Conservation (phyloP, 2,797 vertebrate species). For the Cottoperca gobio region DNA sequence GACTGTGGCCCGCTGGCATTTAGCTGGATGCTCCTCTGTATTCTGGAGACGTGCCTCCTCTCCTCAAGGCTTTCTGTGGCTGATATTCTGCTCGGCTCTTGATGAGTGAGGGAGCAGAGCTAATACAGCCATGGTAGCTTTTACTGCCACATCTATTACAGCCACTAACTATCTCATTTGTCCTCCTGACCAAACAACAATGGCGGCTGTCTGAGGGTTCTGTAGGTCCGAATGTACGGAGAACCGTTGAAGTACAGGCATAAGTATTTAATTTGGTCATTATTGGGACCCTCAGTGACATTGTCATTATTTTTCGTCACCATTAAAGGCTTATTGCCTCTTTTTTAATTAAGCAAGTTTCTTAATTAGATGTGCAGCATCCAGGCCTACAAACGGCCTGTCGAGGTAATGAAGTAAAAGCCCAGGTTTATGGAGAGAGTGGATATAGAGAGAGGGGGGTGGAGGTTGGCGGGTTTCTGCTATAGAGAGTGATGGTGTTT, state of each 20-base stretch:
- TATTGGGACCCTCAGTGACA: conserved; percentile 67
- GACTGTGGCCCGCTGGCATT: conserved; percentile 64
- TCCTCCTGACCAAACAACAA: conserved; percentile 70
- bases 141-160: conserved; percentile 73
- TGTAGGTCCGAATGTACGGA: not conserved
- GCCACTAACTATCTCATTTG: conserved; percentile 72
- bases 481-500: conserved; percentile 68
- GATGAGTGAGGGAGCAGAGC: conserved; percentile 65
- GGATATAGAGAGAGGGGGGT: conserved; percentile 34
- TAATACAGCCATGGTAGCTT: conserved; percentile 56
- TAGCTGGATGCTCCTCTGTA: conserved; percentile 68
- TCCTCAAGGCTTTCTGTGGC: conserved; percentile 65
- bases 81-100: conserved; percentile 55
- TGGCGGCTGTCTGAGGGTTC: conserved; percentile 25
- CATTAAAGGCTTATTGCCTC: conserved; percentile 80
- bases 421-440: conserved; percentile 60
- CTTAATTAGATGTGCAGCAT: conserved; percentile 80
- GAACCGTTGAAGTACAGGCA: conserved; percentile 32
- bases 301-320: conserved; percentile 76
- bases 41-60: conserved; percentile 55
- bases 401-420: conserved; percentile 76
- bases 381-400: conserved; percentile 71
- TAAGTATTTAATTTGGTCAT: conserved; percentile 77
- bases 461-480: conserved; percentile 32
- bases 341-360: conserved; percentile 84